Evolutionary conservation across 2,888 invertebrate genomes (phyloP), one percentile per base, ranked within the genome.

Genomic region (Sphaerophoria rueppellii): DNA sequence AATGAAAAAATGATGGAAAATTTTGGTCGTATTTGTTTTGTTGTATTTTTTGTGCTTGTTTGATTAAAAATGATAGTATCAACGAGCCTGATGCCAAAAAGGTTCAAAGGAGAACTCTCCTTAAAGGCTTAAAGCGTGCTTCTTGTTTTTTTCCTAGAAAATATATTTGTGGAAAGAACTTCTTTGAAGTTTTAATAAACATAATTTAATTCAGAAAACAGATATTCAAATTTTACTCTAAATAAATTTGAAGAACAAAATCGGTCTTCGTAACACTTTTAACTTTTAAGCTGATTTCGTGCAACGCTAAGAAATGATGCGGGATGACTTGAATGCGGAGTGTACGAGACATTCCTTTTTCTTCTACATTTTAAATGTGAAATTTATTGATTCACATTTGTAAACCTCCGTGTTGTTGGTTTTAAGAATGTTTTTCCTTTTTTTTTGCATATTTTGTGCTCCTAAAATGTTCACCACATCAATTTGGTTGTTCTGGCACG

Each of bases 341-440:
- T 48, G 46, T 11, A 43, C 9, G 12, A 43, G 9, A 55, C 55
- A 54, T 60, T 52, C 12, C 40, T 11, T 43, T 60, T 12, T 50
- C 43, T 35, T 24, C 32, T 6, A n/a, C 34, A 14, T 11, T 52
- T 57, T 34, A 6, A 50, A 48, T 63, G 43, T 7, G 48, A 57
- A 69, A 70, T 70, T 73, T 61, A 78, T 82, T 70, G 70, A 78
- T 74, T 78, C 60, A 63, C 32, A 50, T 72, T 60, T 70, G 55
- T 57, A 43, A 52, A 24, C 52, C 52, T 52, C 11, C 6, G 9
- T 14, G 16, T 50, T 37, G 37, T 24, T 37, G 14, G 35, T 50
- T 12, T 7, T 34, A 40, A 50, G 65, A 52, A 65, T 50, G 34
- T 65, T 50, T 35, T 4, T 50, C 1, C 4, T 48, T 14, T 4